Base-by-base conservation (phyloP, 2,113 vertebrate genomes). In the Uropsilus gracilis region DNA sequence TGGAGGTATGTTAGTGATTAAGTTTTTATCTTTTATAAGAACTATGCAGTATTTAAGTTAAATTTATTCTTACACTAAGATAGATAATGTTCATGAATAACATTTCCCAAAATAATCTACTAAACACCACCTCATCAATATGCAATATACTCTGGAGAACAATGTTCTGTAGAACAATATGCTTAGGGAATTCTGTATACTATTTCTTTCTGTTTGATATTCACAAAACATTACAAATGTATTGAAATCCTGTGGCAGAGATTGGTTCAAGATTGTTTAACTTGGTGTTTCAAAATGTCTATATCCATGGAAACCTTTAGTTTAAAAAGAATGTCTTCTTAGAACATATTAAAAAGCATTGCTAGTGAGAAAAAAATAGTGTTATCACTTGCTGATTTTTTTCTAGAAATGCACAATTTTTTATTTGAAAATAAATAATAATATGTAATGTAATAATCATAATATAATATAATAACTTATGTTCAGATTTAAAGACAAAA, bases 191-290 rank as follows among this genome's bases (percentile, higher is more conserved):
- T 94, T 96, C 61, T 92, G n/a, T 48, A 22, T 26, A 14, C 8
- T 78, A 16, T 59, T 68, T 37, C 42, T 57, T 24, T 93, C 64
- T 75, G 48, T 68, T 72, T 96, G 46, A 86, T 94, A 93, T 42
- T 94, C 44, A 71, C 28, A 89, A 46, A 59, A 50, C 72, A 93
- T 83, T 94, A 63, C 86, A 95, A 91, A 93, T 93, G 32, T 53
- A 64, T 77, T 83, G 72, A 91, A 71, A 89, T 93, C 44, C 37
- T 24, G n/a, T 78, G 55, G 20, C 48, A 82, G 10, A 55, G 9
- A 86, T 53, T 55, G 6, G 55, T 78, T 94, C 63, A 92, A 30
- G 9, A 30, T 57, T 76, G 44, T 69, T 90, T 76, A 95, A 94
- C 59, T 44, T 68, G 46, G 16, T 72, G 63, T 93, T 93, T 89